Percentiles rank a stretch among this genome's conserved stretches.
Evolutionary conservation across 1,140 invertebrate species (phyloP).

Genomic region (Pseudomyrmex flavicornis): DNA sequence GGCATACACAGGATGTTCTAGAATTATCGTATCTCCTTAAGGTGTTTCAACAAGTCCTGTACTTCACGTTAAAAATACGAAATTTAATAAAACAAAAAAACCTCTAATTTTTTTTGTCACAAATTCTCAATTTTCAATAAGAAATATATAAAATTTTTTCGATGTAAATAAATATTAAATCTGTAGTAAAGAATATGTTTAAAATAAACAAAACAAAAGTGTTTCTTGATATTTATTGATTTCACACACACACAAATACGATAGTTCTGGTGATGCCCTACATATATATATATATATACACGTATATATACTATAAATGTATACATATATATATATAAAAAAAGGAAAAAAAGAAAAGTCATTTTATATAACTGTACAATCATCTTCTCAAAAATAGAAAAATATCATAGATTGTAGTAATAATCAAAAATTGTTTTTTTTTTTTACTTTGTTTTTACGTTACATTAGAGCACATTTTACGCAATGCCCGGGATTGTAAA

Average conservation of each 20-base stretch:
- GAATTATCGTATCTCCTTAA: conserved; percentile 48
- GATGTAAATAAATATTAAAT: background rate
- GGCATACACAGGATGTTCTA: conserved; percentile 47
- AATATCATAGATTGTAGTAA: conserved; percentile 46
- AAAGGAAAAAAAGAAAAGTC: conserved; percentile 2
- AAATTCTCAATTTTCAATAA: background rate
- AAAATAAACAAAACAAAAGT: conserved; percentile 13
- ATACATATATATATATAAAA: background rate
- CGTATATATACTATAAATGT: background rate
- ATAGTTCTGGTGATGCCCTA: conserved; percentile 50
- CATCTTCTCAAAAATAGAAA: conserved; percentile 31
- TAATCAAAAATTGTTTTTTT: conserved; percentile 55
- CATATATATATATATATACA: conserved; percentile 16
- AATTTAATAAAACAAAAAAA: background rate
- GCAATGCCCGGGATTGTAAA: conserved; percentile 63
- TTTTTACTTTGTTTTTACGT: conserved; percentile 3
- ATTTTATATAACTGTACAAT: conserved; percentile 39
- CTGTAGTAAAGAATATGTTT: background rate
- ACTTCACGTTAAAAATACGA: background rate
- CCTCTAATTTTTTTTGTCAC: background rate
- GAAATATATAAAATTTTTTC: background rate
- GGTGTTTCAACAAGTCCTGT: background rate
- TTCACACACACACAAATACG: conserved; percentile 12
- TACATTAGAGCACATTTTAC: conserved; percentile 54
- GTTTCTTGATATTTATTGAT: conserved; percentile 5